These are phyloP conservation scores for Crypturellus undulatus DNA, from an alignment of 2,113 vertebrate genomes.

Conservation along the genomic window DNA sequence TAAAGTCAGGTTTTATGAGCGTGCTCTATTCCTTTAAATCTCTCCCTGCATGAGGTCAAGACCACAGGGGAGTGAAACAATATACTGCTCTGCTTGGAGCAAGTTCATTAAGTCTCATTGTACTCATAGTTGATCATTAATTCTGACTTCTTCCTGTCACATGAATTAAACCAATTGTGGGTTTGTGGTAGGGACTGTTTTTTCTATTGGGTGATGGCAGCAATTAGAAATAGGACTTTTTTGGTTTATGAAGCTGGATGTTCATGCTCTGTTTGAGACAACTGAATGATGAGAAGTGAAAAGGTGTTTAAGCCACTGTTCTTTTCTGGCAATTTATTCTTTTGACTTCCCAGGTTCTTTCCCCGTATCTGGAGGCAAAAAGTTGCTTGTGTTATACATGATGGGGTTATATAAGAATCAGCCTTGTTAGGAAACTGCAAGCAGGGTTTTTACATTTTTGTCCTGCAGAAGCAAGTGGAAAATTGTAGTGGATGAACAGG, in stretches of 20 bases:
- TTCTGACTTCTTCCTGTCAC: neutral
- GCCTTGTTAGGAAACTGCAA: neutral
- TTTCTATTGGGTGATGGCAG: neutral
- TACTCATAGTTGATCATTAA: neutral
- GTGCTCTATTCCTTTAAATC: neutral
- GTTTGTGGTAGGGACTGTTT: neutral
- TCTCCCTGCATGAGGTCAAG: neutral
- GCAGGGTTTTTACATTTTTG: neutral
- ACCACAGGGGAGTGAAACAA: rapidly evolving
- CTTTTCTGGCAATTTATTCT: neutral
- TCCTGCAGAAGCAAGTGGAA: neutral
- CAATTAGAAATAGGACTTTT: neutral
- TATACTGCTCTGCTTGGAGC: neutral
- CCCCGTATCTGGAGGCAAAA: neutral
- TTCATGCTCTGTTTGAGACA: neutral
- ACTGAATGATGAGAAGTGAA: neutral
- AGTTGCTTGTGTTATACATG: neutral
- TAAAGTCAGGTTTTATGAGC: neutral
- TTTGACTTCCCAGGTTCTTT: neutral
- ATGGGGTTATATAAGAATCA: neutral
- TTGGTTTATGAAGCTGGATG: neutral
- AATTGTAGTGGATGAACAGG: neutral
- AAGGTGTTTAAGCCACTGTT: neutral
- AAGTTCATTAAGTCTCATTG: neutral
- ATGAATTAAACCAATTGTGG: neutral